Conservation (phyloP, 2,113 vertebrate species). For the Silurus asotus region DNA sequence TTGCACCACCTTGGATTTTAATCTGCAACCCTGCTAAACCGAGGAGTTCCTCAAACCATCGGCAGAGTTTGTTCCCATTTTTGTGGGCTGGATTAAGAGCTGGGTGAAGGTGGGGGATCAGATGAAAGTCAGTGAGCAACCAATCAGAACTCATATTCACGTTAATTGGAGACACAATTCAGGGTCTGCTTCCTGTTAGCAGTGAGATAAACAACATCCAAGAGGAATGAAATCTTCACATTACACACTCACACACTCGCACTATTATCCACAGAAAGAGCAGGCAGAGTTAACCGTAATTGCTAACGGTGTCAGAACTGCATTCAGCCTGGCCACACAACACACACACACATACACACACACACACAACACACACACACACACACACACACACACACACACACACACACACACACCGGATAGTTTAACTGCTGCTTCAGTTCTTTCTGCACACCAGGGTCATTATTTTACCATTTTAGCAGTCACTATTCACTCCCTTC, state of each 20-base stretch:
- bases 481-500: conserved; percentile 7
- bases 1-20: no score
- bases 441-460: conserved; percentile 9
- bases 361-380: neutral
- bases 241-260: neutral
- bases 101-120: neutral
- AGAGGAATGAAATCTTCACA: neutral
- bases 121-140: neutral
- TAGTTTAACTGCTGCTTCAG: neutral
- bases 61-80: neutral
- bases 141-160: neutral
- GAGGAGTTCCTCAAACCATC: no score
- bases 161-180: neutral
- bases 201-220: neutral
- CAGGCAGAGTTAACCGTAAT: neutral
- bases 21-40: no score
- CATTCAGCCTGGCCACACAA: conserved; percentile 4
- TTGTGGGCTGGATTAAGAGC: neutral
- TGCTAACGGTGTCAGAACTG: neutral
- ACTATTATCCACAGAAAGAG: neutral
- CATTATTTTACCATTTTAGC: conserved; percentile 28
- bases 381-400: neutral
- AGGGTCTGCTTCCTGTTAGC: neutral
- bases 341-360: neutral
- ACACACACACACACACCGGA: neutral